These are phyloP conservation scores for Lasioglossum malachurum DNA, from an alignment of 2,888 invertebrate genomes.

Conservation along the genomic window DNA sequence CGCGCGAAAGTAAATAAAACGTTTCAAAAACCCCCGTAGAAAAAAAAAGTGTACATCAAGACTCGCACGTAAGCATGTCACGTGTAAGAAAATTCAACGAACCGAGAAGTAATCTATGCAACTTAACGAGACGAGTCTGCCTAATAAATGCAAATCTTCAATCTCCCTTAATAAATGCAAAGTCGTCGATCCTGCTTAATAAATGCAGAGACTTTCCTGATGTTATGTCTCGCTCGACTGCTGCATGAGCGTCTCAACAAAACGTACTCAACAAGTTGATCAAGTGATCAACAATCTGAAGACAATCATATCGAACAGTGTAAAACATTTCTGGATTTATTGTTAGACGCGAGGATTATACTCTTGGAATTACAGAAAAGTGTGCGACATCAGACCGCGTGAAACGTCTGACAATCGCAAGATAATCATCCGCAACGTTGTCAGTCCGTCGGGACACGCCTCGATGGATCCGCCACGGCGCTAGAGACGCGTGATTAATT, in stretches of 20 bases:
- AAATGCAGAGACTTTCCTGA: not conserved
- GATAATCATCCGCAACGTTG: not conserved
- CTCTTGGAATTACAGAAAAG: not conserved
- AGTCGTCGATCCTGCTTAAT: not conserved
- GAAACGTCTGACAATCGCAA: too few relatives aligned
- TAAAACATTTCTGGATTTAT: not conserved
- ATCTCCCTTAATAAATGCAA: not conserved
- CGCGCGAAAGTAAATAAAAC: not conserved
- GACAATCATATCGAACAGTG: not conserved
- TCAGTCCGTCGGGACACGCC: not conserved
- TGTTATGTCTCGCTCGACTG: not conserved
- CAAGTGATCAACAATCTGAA: not conserved
- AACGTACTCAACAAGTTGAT: too few relatives aligned
- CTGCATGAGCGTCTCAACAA: not conserved
- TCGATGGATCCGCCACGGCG: not conserved
- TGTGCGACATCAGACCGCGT: too few relatives aligned
- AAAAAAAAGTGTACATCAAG: not conserved
- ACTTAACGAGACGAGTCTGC: not conserved
- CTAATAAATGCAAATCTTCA: not conserved
- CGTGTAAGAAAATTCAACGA: not conserved
- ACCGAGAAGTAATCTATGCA: not conserved
- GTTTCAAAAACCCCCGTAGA: rapidly evolving
- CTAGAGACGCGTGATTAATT: not conserved
- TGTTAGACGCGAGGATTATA: not conserved
- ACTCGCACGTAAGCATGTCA: not conserved